Evolutionary conservation across 2,113 vertebrate species (phyloP).

Genomic region (Marmota monax): DNA sequence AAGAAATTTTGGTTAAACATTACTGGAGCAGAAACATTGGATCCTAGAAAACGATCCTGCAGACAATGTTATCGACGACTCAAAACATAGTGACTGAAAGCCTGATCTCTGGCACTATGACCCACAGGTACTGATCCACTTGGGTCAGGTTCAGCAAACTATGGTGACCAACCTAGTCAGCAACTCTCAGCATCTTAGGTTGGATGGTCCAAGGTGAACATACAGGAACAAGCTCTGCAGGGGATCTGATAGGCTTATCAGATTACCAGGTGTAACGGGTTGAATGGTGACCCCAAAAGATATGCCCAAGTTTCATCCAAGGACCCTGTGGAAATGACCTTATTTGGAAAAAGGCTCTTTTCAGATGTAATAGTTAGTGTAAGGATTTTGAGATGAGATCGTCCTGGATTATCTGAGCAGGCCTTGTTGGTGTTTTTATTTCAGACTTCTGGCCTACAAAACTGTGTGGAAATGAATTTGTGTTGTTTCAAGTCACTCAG

Average conservation of each 20-base stretch:
- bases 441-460: neutral
- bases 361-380: neutral
- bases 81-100: neutral
- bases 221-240: neutral
- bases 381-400: neutral
- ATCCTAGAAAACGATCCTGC: neutral
- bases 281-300: neutral
- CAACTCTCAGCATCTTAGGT: neutral
- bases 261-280: neutral
- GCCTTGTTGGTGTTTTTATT: neutral
- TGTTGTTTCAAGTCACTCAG: neutral
- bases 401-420: neutral
- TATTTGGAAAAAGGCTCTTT: neutral
- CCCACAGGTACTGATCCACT: neutral
- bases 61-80: neutral
- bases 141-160: neutral
- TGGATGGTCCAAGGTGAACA: neutral
- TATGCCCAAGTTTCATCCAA: neutral
- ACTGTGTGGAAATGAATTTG: neutral
- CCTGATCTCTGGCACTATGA: too few species aligned
- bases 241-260: neutral
- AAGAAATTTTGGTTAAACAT: neutral
- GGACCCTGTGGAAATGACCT: neutral
- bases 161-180: neutral
- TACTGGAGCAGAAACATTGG: neutral